phyloP scores from a whole-genome alignment of 2,888 invertebrate genomes.

The Cremastinae sp. region DNA sequence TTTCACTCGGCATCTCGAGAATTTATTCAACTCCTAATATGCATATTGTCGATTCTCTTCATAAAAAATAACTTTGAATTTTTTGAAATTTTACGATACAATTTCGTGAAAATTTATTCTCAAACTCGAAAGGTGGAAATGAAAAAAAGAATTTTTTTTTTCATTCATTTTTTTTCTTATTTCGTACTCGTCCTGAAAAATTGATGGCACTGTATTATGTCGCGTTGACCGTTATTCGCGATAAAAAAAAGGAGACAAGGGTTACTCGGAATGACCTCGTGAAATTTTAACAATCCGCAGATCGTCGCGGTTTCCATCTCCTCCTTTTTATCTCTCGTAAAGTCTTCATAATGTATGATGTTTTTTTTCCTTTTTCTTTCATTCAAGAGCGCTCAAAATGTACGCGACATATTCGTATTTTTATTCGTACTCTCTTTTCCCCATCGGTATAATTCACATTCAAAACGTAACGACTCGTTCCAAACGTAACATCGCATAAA shows the following conservation, averaged over 20 bases:
- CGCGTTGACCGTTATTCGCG: conserved; percentile 7
- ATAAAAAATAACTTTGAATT: no score
- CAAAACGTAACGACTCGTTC: conserved; percentile 75
- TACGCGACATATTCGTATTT: conserved; percentile 32
- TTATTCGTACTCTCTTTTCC: conserved; percentile 48
- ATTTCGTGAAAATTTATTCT: no score
- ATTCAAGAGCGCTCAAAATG: conserved; percentile 44
- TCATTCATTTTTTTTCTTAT: background rate
- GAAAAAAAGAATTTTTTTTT: background rate
- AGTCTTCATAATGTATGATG: background rate
- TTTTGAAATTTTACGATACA: no score
- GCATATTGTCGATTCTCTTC: background rate
- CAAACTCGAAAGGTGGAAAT: no score
- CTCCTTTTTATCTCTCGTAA: background rate
- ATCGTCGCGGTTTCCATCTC: conserved; percentile 13
- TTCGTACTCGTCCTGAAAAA: conserved; percentile 5
- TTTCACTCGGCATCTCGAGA: background rate
- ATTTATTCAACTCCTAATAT: background rate
- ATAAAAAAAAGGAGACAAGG: conserved; percentile 1
- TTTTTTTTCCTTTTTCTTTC: conserved; percentile 10
- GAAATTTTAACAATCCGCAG: conserved; percentile 26
- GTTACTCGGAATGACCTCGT: conserved; percentile 9
- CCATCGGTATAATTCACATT: conserved; percentile 58
- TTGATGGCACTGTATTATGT: conserved; percentile 2
- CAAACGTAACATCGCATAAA: conserved; percentile 76